phyloP scores from a whole-genome alignment of 2,113 vertebrate species.

The Lophura nycthemera region DNA sequence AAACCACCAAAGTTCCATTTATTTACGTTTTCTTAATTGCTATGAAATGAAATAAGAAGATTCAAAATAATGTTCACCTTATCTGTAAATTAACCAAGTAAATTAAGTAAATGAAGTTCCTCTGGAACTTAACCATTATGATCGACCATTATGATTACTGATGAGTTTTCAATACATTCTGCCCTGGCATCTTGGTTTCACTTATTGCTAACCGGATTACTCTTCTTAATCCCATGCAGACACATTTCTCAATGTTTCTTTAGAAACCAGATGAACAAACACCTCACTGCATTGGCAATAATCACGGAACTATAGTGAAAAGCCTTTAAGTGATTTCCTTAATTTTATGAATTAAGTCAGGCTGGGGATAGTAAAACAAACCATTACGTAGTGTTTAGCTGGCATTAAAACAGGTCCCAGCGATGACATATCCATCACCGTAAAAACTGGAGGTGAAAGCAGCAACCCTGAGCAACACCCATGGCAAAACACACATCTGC shows the following conservation, averaged over 20 bases:
- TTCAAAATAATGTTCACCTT: background rate
- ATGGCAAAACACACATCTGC: background rate
- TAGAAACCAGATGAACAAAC: constrained; percentile 51
- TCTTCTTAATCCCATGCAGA: background rate
- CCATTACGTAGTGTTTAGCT: background rate
- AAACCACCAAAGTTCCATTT: background rate
- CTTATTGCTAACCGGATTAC: background rate
- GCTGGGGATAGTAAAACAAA: constrained; percentile 27
- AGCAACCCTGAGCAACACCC: background rate
- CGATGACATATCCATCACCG: background rate
- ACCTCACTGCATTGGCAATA: constrained; percentile 7
- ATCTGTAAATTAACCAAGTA: background rate
- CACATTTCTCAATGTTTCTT: constrained; percentile 38
- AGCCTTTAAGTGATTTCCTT: background rate
- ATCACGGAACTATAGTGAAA: background rate
- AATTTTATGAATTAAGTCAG: constrained; percentile 45
- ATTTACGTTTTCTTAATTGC: background rate
- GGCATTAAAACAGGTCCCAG: background rate
- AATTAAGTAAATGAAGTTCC: too few species aligned
- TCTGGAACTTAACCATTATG: background rate
- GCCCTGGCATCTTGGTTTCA: background rate
- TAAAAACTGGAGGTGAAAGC: constrained; percentile 1
- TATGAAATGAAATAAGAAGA: constrained; percentile 16
- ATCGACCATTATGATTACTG: background rate
- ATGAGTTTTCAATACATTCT: background rate